A percentile compares a stretch with the other conserved stretches of the same genome.
These are phyloP conservation scores for Sebastes schlegelii DNA, from an alignment of 2,113 vertebrate species.

Conservation along the genomic window DNA sequence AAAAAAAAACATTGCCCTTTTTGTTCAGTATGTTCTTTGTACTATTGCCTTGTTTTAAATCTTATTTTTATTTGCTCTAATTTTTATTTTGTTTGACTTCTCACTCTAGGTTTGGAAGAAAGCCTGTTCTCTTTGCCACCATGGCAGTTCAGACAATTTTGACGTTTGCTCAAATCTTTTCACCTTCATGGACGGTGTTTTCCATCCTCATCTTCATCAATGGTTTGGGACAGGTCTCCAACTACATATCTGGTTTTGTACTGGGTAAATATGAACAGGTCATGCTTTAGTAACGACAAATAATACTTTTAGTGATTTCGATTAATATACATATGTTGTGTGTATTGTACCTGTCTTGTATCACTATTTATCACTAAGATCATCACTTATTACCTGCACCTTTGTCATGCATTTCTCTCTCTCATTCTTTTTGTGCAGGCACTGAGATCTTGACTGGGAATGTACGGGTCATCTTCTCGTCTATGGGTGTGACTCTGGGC, in stretches of 20 bases:
- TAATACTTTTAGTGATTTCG: background rate
- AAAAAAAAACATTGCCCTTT: too few species aligned
- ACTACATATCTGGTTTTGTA: conserved; percentile 90
- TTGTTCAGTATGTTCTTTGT: too few species aligned
- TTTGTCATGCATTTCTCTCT: background rate
- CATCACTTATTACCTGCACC: background rate
- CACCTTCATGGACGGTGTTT: conserved; percentile 87
- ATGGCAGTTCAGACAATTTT: conserved; percentile 88
- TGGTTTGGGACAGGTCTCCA: conserved; percentile 90
- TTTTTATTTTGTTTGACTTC: background rate
- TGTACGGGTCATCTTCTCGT: conserved; percentile 85
- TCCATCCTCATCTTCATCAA: conserved; percentile 84
- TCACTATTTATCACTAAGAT: background rate
- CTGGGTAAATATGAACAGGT: conserved; percentile 80
- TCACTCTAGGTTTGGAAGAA: conserved; percentile 87
- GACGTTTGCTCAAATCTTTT: conserved; percentile 87
- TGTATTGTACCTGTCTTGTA: background rate
- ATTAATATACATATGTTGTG: background rate
- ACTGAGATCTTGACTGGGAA: conserved; percentile 88
- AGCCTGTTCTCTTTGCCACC: conserved; percentile 87
- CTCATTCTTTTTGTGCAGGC: conserved; percentile 74
- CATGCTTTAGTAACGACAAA: background rate
- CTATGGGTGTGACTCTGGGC: conserved; percentile 84
- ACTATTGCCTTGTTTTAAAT: too few species aligned
- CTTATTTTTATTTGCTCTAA: background rate